Evolutionary conservation across 2,113 vertebrate genomes (phyloP).

Genomic region (Leucosticte australis): DNA sequence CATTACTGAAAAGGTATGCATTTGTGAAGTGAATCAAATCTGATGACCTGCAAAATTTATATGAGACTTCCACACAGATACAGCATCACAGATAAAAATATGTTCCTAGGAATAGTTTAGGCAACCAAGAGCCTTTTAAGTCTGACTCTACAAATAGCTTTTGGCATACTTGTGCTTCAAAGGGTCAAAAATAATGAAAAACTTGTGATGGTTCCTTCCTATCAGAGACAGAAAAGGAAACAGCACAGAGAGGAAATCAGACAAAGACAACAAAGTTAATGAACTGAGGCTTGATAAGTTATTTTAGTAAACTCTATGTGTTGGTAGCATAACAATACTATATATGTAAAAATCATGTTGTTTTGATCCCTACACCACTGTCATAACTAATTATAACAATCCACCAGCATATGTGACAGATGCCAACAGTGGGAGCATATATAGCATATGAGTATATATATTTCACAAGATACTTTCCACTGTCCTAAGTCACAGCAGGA

Average conservation of each 20-base stretch:
- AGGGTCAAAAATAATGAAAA: background rate
- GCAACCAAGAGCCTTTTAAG: background rate
- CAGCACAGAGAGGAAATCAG: background rate
- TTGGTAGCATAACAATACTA: background rate
- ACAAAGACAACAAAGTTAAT: background rate
- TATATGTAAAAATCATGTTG: background rate
- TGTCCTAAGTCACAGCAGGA: background rate
- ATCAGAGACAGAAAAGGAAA: background rate
- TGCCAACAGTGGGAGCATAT: background rate
- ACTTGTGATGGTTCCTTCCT: background rate
- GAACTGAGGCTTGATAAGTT: background rate
- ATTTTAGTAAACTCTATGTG: background rate
- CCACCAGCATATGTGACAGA: background rate
- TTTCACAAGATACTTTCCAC: background rate
- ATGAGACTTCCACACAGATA: background rate
- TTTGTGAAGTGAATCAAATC: background rate
- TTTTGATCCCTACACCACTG: background rate
- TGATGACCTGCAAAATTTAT: background rate
- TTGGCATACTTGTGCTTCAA: background rate
- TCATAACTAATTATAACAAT: background rate
- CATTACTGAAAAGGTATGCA: background rate
- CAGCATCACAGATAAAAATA: background rate
- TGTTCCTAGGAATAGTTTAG: background rate
- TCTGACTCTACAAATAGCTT: background rate
- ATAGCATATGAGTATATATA: background rate